Percentiles rank a stretch among this genome's conserved stretches.
phyloP scores from a whole-genome alignment of 2,888 invertebrate genomes.

The Scelioninae gen. 2 region DNA sequence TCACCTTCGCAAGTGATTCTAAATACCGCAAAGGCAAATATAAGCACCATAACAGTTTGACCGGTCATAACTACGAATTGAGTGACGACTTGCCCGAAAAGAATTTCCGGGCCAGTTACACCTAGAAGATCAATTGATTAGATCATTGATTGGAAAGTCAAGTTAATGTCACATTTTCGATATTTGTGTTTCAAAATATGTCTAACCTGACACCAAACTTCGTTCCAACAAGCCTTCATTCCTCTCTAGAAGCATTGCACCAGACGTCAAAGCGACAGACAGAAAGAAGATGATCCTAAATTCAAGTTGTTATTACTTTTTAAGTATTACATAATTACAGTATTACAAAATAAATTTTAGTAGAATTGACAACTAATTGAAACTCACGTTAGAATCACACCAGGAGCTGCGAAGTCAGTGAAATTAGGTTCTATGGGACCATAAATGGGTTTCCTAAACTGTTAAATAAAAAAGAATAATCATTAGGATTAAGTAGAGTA shows the following conservation, averaged over 20 bases:
- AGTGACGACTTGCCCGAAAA: slow-evolving; percentile 90
- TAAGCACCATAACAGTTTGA: slow-evolving; percentile 86
- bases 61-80: slow-evolving; percentile 92
- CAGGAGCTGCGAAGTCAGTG: slow-evolving; percentile 96
- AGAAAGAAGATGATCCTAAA: slow-evolving; percentile 93
- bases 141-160: no score
- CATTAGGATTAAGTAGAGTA: no score
- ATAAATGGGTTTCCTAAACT: slow-evolving; percentile 85
- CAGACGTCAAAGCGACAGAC: slow-evolving; percentile 93
- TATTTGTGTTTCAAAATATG: no score
- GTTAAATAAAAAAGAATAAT: slow-evolving; percentile 39
- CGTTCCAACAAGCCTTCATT: slow-evolving; percentile 94
- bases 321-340: no score
- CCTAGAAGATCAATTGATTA: slow-evolving; percentile 74
- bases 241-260: slow-evolving; percentile 91
- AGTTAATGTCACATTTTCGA: no score
- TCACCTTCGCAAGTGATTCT: slow-evolving; percentile 87
- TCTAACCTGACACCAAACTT: slow-evolving; percentile 86
- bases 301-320: neutral
- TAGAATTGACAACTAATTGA: neutral
- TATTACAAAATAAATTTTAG: no score
- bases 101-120: slow-evolving; percentile 85
- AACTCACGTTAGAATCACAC: slow-evolving; percentile 89
- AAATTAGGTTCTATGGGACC: slow-evolving; percentile 88
- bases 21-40: slow-evolving; percentile 87